These are phyloP conservation scores for Tetrapedia diversipes DNA, from an alignment of 2,888 invertebrate genomes.

Conservation along the genomic window DNA sequence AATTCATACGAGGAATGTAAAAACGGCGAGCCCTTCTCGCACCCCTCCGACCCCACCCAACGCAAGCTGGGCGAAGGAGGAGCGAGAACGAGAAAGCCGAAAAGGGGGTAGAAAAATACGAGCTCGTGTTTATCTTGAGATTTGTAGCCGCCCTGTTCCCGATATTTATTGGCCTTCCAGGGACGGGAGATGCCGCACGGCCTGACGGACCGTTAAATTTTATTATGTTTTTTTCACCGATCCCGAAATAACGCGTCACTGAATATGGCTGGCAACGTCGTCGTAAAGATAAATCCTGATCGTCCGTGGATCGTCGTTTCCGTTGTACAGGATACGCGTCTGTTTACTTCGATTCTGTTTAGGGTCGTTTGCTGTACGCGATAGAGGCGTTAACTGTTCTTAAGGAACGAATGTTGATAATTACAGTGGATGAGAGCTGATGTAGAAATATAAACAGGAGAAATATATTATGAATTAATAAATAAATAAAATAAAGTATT, in stretches of 20 bases:
- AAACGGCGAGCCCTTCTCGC: slow-evolving; percentile 72
- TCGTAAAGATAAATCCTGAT: slow-evolving; percentile 64
- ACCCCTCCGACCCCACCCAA: slow-evolving; percentile 2
- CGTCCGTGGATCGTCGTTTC: slow-evolving; percentile 54
- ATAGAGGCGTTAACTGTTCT: neutral
- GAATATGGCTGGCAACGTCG: slow-evolving; percentile 43
- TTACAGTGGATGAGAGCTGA: too few species aligned
- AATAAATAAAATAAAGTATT: too few species aligned
- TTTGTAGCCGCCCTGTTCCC: slow-evolving; percentile 78
- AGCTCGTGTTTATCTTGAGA: slow-evolving; percentile 80
- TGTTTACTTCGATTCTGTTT: neutral
- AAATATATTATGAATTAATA: too few species aligned
- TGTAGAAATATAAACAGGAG: too few species aligned
- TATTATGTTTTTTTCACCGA: slow-evolving; percentile 73
- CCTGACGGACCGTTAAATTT: slow-evolving; percentile 79
- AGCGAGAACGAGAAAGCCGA: slow-evolving; percentile 65
- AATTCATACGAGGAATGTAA: slow-evolving; percentile 78
- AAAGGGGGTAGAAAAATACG: slow-evolving; percentile 75
- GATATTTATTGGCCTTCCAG: slow-evolving; percentile 77
- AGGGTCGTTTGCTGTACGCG: neutral
- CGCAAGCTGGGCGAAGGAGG: slow-evolving; percentile 56
- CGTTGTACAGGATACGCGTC: neutral
- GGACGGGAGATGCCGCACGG: slow-evolving; percentile 56
- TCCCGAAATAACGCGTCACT: slow-evolving; percentile 62
- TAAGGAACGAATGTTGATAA: too few species aligned